phyloP scores from a whole-genome alignment of 2,888 invertebrate genomes.

The Calephelis perditalis region DNA sequence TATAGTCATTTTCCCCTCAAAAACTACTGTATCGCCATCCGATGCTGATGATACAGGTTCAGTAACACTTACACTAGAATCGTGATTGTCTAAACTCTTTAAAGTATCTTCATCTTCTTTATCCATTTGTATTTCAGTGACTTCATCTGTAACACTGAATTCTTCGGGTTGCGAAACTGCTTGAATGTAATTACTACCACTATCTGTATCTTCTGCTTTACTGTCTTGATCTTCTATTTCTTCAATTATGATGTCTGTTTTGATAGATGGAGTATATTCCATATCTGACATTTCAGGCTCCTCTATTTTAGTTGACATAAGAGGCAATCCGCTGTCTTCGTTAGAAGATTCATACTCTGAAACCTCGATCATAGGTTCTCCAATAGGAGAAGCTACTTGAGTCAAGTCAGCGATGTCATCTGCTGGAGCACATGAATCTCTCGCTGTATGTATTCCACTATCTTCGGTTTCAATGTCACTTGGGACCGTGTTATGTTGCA shows the following conservation, averaged over 20 bases:
- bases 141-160: constrained; percentile 61
- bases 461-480: constrained; percentile 86
- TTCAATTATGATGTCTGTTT: constrained; percentile 64
- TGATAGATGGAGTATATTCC: constrained; percentile 43
- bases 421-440: constrained; percentile 86
- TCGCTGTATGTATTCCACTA: constrained; percentile 87
- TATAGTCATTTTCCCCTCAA: constrained; percentile 76
- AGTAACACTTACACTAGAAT: constrained; percentile 76
- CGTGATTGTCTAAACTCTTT: constrained; percentile 74
- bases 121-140: constrained; percentile 71
- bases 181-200: constrained; percentile 65
- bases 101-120: constrained; percentile 74
- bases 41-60: constrained; percentile 66
- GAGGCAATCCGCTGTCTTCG: constrained; percentile 51
- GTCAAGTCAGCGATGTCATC: constrained; percentile 83
- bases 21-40: constrained; percentile 72
- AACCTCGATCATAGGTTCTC: constrained; percentile 61
- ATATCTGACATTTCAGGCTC: constrained; percentile 40
- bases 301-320: constrained; percentile 51
- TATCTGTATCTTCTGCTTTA: constrained; percentile 59
- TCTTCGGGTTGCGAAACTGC: constrained; percentile 67
- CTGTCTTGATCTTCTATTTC: constrained; percentile 63
- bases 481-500: constrained; percentile 75
- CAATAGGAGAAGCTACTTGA: constrained; percentile 67
- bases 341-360: constrained; percentile 71